Evolutionary conservation across 2,113 vertebrate genomes (phyloP).

Genomic region (Megaptera novaeangliae): DNA sequence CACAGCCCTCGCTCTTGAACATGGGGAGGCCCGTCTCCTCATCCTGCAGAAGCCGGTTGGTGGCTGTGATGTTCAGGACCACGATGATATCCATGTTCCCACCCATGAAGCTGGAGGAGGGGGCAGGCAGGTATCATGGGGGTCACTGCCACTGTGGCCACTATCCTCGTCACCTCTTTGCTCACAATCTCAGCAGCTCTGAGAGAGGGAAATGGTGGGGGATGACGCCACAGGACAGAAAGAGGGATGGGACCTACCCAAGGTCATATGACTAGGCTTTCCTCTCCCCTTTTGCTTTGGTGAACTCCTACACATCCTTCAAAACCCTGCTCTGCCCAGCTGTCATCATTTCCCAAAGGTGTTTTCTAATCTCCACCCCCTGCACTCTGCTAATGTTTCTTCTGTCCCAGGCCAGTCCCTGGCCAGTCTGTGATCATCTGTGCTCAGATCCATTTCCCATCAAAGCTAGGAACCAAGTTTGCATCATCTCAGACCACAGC

Average conservation of each 20-base stretch:
- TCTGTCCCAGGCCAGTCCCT: background rate
- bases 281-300: background rate
- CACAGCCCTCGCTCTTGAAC: conserved; percentile 40
- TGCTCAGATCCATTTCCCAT: background rate
- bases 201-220: background rate
- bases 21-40: fast-evolving
- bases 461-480: background rate
- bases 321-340: background rate
- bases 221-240: background rate
- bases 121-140: background rate
- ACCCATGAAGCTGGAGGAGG: conserved; percentile 65
- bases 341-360: background rate
- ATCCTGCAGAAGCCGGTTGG: background rate
- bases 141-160: background rate
- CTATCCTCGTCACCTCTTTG: background rate
- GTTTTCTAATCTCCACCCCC: background rate
- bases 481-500: background rate
- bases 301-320: background rate
- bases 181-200: background rate
- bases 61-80: conserved; percentile 46
- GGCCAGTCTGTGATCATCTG: background rate
- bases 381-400: background rate
- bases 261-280: background rate
- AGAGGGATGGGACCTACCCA: background rate
- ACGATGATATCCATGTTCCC: conserved; percentile 50